phyloP scores from a whole-genome alignment of 2,888 invertebrate genomes.

The Ennomos erosarius region DNA sequence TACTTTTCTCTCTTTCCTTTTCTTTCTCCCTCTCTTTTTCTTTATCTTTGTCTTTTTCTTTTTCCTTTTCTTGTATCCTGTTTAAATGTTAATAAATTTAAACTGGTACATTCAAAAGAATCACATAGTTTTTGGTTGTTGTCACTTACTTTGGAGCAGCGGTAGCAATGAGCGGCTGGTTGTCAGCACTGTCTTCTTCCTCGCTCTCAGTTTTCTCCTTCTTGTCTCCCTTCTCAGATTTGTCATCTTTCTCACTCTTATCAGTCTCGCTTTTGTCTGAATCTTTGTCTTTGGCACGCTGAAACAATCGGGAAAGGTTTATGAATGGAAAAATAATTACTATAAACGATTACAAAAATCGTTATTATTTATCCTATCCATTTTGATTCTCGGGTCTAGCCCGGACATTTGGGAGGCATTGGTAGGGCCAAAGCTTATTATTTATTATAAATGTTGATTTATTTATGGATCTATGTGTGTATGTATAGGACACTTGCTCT shows the following conservation, averaged over 20 bases:
- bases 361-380: no score
- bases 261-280: slow-evolving; percentile 80
- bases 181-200: slow-evolving; percentile 80
- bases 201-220: slow-evolving; percentile 76
- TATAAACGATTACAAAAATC: no score
- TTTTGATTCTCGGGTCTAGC: no score
- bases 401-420: no score
- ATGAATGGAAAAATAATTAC: no score
- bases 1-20: slow-evolving; percentile 59
- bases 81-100: background rate
- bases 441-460: no score
- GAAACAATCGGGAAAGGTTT: slow-evolving; percentile 25
- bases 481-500: no score
- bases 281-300: slow-evolving; percentile 74
- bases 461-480: no score
- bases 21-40: slow-evolving; percentile 53
- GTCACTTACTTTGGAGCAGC: slow-evolving; percentile 71
- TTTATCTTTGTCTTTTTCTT: slow-evolving; percentile 51
- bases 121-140: background rate
- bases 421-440: no score
- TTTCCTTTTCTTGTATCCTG: slow-evolving; percentile 56
- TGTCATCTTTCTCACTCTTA: slow-evolving; percentile 73
- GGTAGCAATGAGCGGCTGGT: slow-evolving; percentile 72
- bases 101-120: background rate
- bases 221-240: slow-evolving; percentile 65